Base-by-base conservation (phyloP, 2,113 vertebrate genomes). In the Rutilus rutilus region DNA sequence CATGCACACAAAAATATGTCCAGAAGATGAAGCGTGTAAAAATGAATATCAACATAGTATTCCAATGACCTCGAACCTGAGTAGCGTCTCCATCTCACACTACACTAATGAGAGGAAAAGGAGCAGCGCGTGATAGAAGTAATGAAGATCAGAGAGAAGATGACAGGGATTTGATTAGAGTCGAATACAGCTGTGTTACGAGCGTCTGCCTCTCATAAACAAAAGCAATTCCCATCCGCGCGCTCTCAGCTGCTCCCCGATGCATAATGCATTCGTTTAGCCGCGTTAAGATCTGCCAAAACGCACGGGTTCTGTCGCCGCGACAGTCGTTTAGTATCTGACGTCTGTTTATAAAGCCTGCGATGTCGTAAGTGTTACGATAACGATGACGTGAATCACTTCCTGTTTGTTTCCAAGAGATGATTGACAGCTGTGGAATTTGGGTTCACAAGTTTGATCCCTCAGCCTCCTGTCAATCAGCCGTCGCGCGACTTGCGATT, bases 241-340 rank as follows among this genome's bases (percentile, higher is more conserved):
- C 23, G 17, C 85, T 86, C 85, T 86, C 82, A 83, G 78, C 86
- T 85, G 85, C 82, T 57, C 73, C 71, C 69, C 6, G 25, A 59
- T 83, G 77, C 71, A 59, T 86, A 85, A 83, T 85, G 64, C 65
- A 75, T 75, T 86, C 64, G 75, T 84, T 87, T 86, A 78, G 30
- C 45, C 21, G 39, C 25, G 23, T 77, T 62, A 64, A 73, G 86
- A 83, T 86, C 79, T 25, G 27, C 12, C 12, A 25, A 71, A 85
- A 83, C 47, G 33, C 67, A 45, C 27, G 17, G 52, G 80, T 47
- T 69, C 57, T 62, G 15, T 86, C 19, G 71, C 67, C 42, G 15
- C 76, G 69, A 54, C 36, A 47, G 77, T 64, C 33, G 30, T 82
- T 77, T 82, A 77, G 83, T 23, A 21, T n/a, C 21, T 54, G 45